Base-by-base conservation (phyloP, 92 coral and sea anemone genomes). In the Palythoa grandis region DNA sequence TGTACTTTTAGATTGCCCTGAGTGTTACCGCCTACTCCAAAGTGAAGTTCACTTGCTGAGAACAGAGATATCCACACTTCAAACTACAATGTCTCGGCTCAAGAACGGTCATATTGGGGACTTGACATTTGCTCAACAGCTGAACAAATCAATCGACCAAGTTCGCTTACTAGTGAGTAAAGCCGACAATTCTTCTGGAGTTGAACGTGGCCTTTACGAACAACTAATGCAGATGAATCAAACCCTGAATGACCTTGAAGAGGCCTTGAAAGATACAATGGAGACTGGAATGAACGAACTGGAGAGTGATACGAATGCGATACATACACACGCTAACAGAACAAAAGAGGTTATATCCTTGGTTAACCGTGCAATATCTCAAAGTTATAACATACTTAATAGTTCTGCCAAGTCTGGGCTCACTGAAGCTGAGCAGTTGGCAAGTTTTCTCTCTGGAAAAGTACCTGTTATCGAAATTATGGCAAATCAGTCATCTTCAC, bases 21-120 rank as follows among this genome's bases (percentile, higher is more conserved):
- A 91, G 82, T 96, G 99, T 61, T 96, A 94, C 74, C 94, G 99
- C 12, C 93, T 94, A 39, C 72, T 96, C 53, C 94, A 91, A 68
- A 83, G 72, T 23, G 92, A 93, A n/a, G 95, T 95, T 40, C 69
- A 87, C 7, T 80, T 75, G 37, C 86, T 96, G 56, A 89, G 96
- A 78, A 82, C 20, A 4, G 84, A 78, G 43, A 90, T 91, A 14
- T 40, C 74, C 0, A 65, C 50, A 10, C 91, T 96, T 5, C 90
- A 85, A 35, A 8, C n/a, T 17, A 82, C 90, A 11, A 88, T 95
- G 14, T 65, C 76, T 12, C 91, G 90, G 16, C 86, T 96, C 29
- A 88, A 82, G 78, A 95, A 93, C 73, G 95, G 96, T 20, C 16
- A 87, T 19, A 91, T 92, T 22, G 97, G 94, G 7, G 93, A 95